Conservation (phyloP, 2,797 vertebrate species). For the Coccyzus lansbergi region DNA sequence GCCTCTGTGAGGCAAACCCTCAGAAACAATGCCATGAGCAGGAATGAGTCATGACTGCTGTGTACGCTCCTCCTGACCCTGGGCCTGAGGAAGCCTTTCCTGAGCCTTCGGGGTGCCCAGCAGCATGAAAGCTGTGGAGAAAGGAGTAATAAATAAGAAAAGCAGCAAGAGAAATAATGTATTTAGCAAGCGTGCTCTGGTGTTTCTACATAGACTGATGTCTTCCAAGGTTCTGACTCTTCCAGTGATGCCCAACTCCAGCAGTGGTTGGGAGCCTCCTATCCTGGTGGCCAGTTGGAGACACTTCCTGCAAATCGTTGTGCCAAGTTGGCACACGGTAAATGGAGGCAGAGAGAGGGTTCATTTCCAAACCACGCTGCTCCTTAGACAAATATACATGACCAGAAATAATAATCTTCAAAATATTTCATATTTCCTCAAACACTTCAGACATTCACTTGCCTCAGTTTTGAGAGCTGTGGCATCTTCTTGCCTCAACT, state of each 20-base stretch:
- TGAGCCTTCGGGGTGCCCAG: neutral
- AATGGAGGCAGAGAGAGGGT: neutral
- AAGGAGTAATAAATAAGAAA: neutral
- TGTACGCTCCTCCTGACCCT: accelerated
- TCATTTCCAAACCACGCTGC: neutral
- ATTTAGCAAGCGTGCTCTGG: neutral
- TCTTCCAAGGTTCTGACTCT: neutral
- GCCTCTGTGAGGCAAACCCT: neutral
- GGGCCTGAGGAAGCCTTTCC: neutral
- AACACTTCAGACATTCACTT: neutral
- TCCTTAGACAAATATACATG: neutral
- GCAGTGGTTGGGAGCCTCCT: neutral
- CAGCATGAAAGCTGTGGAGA: neutral
- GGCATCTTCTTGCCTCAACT: neutral
- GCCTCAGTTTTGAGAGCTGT: neutral
- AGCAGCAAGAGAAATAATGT: accelerated
- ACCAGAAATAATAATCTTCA: neutral
- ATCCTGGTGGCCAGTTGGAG: accelerated
- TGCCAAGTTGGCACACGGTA: accelerated
- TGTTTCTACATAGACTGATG: neutral
- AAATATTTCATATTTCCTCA: neutral
- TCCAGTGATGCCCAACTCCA: neutral
- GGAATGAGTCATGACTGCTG: accelerated
- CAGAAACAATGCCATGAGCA: neutral
- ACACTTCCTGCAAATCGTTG: neutral